Evolutionary conservation across 1,140 invertebrate species (phyloP), one percentile per base, ranked within the genome.

Genomic region (Halyomorpha halys): DNA sequence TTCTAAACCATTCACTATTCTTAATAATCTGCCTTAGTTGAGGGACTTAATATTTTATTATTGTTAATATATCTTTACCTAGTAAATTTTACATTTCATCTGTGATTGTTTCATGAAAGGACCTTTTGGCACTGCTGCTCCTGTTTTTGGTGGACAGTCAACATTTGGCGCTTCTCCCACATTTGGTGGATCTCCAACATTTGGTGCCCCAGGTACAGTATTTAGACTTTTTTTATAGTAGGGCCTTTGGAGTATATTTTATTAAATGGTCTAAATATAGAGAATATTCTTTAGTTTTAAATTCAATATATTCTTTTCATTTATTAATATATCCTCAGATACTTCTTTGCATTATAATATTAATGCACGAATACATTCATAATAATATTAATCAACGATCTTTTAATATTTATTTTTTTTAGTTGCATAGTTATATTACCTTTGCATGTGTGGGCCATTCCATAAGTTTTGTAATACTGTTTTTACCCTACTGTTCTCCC

Each of bases 131-230:
- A 49, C 3, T 49, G 47, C 47, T 4, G 47, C 47, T 49, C 47
- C 47, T 49, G 59, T 63, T 56, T 68, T 65, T 44, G 53, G 59
- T 53, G 15, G 61, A 16, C 64, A 70, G 8, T 69, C 76, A 0
- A 71, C 72, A 14, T 81, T 80, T 65, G 78, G 79, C 3, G 68
- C 73, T 1, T 65, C 73, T 44, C 75, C 79, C 19, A 74, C 73
- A 14, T 81, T 81, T 71, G 79, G 80, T 4, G 72, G 73, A 9
- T 72, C 78, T n/a, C 71, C 78, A 1, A 72, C 76, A 2, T 81
- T 81, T 70, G 78, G 78, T 34, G 75, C 71, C 69, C 68, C 74
- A 27, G 71, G 70, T 16, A 78, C 77, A 68, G 73, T 76, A 19
- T 80, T 81, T 67, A 76, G 79, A n/a, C 5, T 18, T 49, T 2